These are phyloP conservation scores for Mola mola DNA, from an alignment of 2,113 vertebrate species.

Conservation along the genomic window DNA sequence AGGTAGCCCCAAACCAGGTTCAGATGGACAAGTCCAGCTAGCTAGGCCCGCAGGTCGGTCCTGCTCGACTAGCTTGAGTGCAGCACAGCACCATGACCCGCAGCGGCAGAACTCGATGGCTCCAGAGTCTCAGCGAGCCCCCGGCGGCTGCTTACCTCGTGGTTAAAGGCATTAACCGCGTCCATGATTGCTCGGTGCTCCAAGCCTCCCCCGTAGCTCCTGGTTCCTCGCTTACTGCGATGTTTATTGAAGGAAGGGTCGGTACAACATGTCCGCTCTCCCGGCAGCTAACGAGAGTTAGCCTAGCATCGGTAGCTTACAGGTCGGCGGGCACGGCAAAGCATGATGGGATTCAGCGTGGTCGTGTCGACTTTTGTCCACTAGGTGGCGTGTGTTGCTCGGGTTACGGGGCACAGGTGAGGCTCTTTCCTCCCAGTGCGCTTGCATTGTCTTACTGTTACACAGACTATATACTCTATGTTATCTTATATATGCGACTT, in stretches of 20 bases:
- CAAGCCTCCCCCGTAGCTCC: constrained; percentile 25
- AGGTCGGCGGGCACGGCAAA: constrained; percentile 75
- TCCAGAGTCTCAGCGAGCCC: constrained; percentile 27
- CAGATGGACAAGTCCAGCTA: constrained; percentile 28
- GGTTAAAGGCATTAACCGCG: constrained; percentile 90
- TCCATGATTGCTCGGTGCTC: constrained; percentile 82
- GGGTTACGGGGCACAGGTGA: too few species aligned
- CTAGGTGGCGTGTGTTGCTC: constrained; percentile 21
- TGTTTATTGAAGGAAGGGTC: constrained; percentile 72
- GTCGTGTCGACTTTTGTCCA: constrained; percentile 19
- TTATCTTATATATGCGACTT: too few species aligned
- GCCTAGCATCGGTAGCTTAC: constrained; percentile 65
- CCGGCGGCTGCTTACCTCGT: constrained; percentile 82
- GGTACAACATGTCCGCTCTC: constrained; percentile 86
- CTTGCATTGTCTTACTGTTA: too few species aligned
- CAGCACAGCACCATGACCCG: constrained; percentile 45
- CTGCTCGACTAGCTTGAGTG: constrained; percentile 39
- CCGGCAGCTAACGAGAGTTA: constrained; percentile 69
- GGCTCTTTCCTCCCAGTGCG: too few species aligned
- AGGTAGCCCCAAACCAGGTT: background rate
- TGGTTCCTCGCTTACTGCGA: constrained; percentile 48
- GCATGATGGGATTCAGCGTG: constrained; percentile 73
- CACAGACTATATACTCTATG: too few species aligned
- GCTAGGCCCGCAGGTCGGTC: constrained; percentile 49
- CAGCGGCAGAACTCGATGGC: constrained; percentile 33